A percentile compares a stretch with the other conserved stretches of the same genome.
Evolutionary conservation across 1,140 invertebrate genomes (phyloP).

Genomic region (Drosophila pseudoobscura): DNA sequence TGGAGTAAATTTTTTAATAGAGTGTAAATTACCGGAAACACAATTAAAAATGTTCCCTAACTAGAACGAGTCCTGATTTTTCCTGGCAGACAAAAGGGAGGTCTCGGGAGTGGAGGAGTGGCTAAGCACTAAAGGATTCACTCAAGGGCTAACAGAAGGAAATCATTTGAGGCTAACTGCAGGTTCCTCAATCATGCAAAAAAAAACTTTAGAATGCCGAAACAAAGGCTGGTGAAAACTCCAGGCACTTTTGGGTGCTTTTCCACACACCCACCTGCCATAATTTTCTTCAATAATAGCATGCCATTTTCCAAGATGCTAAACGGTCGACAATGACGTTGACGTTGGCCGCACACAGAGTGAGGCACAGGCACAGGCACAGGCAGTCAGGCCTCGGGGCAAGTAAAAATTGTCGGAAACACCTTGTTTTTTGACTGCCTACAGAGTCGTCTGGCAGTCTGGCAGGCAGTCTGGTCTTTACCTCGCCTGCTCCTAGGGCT

Average conservation of each 20-base stretch:
- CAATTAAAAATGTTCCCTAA: slow-evolving; percentile 66
- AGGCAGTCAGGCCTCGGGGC: slow-evolving; percentile 6
- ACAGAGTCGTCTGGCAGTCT: background rate
- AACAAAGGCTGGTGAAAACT: too few species aligned
- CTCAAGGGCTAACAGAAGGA: slow-evolving; percentile 10
- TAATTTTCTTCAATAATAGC: too few species aligned
- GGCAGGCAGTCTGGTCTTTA: slow-evolving; percentile 21
- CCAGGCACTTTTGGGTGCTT: too few species aligned
- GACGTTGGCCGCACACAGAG: slow-evolving; percentile 24
- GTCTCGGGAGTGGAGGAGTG: background rate
- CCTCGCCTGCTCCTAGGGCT: slow-evolving; percentile 19
- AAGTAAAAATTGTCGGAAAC: slow-evolving; percentile 60
- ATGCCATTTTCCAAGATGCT: slow-evolving; percentile 45
- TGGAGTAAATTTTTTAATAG: slow-evolving; percentile 72
- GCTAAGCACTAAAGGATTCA: slow-evolving; percentile 25
- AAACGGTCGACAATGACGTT: slow-evolving; percentile 52
- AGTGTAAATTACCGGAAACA: slow-evolving; percentile 76
- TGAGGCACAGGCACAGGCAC: too few species aligned
- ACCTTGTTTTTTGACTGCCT: slow-evolving; percentile 63
- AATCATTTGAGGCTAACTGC: slow-evolving; percentile 44
- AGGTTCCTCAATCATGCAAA: slow-evolving; percentile 28
- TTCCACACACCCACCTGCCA: too few species aligned
- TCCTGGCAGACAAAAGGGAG: slow-evolving; percentile 8
- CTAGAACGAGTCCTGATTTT: slow-evolving; percentile 1
- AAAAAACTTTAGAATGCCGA: too few species aligned